phyloP scores from a whole-genome alignment of 2,797 vertebrate genomes.

The Acropternis orthonyx region DNA sequence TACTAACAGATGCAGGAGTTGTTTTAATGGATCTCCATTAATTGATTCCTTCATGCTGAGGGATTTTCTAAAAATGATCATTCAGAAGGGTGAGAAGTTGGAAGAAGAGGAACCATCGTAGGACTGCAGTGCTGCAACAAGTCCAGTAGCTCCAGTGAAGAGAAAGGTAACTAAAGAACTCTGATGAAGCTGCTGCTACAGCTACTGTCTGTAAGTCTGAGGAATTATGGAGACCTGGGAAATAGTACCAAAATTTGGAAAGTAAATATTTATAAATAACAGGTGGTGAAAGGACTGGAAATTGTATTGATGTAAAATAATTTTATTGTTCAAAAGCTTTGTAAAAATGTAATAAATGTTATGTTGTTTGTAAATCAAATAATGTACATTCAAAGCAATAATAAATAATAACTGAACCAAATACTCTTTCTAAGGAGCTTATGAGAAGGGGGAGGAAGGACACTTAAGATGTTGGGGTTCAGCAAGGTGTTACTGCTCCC shows the following conservation, averaged over 20 bases:
- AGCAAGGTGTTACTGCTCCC: not conserved
- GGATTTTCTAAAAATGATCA: not conserved
- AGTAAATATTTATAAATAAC: not conserved
- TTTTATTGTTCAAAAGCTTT: not conserved
- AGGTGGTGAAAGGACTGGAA: not conserved
- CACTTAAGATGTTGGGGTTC: not conserved
- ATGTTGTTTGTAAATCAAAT: not conserved
- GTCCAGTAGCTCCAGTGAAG: not conserved
- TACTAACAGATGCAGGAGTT: not conserved
- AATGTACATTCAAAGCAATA: not conserved
- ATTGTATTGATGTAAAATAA: not conserved
- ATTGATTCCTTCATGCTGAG: not conserved
- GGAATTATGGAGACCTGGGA: not conserved
- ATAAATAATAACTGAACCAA: slow-evolving; percentile 11
- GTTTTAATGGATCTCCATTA: not conserved
- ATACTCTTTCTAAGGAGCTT: not conserved
- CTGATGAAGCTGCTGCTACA: not conserved
- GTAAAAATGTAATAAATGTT: slow-evolving; percentile 22
- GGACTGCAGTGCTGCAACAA: not conserved
- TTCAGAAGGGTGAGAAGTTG: not conserved
- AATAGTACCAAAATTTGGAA: not conserved
- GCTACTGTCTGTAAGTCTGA: not conserved
- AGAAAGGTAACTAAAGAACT: not conserved
- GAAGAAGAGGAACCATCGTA: not conserved
- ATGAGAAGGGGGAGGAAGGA: not conserved